Conservation (phyloP, 2,888 invertebrate genomes). For the Watsonalla binaria region DNA sequence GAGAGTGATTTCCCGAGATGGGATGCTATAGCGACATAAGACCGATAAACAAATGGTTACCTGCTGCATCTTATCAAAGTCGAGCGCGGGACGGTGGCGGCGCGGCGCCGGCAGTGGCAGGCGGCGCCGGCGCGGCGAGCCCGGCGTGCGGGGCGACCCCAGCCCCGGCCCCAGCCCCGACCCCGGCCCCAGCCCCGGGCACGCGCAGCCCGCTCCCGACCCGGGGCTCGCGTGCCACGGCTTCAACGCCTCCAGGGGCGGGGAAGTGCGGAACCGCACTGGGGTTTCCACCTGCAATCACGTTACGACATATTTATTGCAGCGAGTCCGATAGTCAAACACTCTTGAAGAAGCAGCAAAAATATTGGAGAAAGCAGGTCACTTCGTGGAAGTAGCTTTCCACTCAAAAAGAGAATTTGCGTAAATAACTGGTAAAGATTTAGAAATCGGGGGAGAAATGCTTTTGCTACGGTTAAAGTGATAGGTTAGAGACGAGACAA, state of each 20-base stretch:
- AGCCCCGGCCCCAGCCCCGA: slow-evolving; percentile 78
- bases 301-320: not conserved
- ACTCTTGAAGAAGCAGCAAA: no score
- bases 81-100: slow-evolving; percentile 91
- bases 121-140: slow-evolving; percentile 71
- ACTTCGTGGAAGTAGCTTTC: no score
- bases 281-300: slow-evolving; percentile 83
- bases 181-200: slow-evolving; percentile 62
- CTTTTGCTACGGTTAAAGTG: not conserved
- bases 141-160: slow-evolving; percentile 54
- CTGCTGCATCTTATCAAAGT: slow-evolving; percentile 98
- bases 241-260: slow-evolving; percentile 93
- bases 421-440: not conserved
- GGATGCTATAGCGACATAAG: not conserved
- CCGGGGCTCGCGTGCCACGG: slow-evolving; percentile 78
- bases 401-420: no score
- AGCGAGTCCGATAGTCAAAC: not conserved
- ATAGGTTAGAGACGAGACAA: not conserved
- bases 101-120: slow-evolving; percentile 58
- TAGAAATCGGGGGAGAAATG: not conserved
- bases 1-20: not conserved
- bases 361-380: no score
- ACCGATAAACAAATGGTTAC: slow-evolving; percentile 56
- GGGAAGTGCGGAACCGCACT: slow-evolving; percentile 93
- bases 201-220: slow-evolving; percentile 67